Evolutionary conservation across 2,888 invertebrate genomes (phyloP), one percentile per base, ranked within the genome.

Genomic region (Protodeltote pygarga): DNA sequence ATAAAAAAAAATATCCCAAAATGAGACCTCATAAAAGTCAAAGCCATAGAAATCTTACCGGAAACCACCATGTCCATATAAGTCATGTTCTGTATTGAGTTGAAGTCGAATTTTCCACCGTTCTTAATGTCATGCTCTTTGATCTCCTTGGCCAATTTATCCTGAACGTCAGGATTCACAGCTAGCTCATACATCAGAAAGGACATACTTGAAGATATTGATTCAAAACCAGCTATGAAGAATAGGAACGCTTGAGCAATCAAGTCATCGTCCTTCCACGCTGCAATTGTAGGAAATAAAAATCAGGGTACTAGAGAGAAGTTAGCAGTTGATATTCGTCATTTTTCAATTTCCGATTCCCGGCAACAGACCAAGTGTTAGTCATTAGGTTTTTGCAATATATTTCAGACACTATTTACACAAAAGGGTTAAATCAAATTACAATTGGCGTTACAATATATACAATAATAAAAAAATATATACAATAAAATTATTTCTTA

Each of bases 51-150:
- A n/a, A 17, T 20, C 6, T 35, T 60, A 85, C 87, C 85, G 55
- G 84, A 83, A 1, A 93, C 67, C 0, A 93, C 90, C 83, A 93
- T 93, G 34, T 94, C 93, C 69, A 94, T 60, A 37, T 82, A 83
- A 0, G 44, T 54, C 77, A 83, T 71, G 2, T 65, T 65, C 37
- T 75, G 79, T 16, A 84, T 70, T 5, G 76, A 69, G 9, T 67
- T 73, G 57, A 93, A 93, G 27, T 88, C 85, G 78, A 94, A 89
- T 16, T 83, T 85, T 3, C 84, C 79, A 1, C 91, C 66, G 1
- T 77, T 81, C 10, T 74, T 77, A 8, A 49, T 44, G 5, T 81
- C 63, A 3, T 79, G 69, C 3, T 75, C 70, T 15, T 58, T 65
- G n/a, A 87, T 77, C 58, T 88, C 87, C n/a, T 73, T 46, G 0